Evolutionary conservation across 2,113 vertebrate species (phyloP).

Genomic region (human): DNA sequence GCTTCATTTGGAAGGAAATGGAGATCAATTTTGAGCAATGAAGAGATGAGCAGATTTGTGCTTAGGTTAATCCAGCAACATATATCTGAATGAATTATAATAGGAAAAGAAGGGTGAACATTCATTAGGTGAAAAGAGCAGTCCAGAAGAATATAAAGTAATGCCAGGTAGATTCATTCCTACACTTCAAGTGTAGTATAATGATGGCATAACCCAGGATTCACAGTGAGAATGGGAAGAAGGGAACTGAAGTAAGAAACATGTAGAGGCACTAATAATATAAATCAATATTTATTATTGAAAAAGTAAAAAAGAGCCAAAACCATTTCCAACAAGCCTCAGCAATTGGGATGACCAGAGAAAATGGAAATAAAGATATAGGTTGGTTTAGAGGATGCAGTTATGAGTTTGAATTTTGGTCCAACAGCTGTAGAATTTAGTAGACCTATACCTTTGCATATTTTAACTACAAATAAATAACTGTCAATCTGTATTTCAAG

Average conservation of each 20-base stretch:
- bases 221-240: not conserved
- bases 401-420: not conserved
- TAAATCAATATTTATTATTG: not conserved
- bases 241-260: not conserved
- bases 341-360: not conserved
- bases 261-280: not conserved
- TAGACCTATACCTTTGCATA: not conserved
- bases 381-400: not conserved
- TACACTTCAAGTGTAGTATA: not conserved
- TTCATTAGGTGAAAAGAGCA: not conserved
- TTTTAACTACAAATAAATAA: not conserved
- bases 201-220: not conserved
- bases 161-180: not conserved
- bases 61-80: not conserved
- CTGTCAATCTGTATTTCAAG: not conserved
- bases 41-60: not conserved
- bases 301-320: not conserved
- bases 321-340: not conserved
- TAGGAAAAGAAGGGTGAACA: not conserved
- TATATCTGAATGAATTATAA: not conserved
- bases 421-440: not conserved
- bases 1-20: not conserved
- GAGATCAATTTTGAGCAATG: not conserved
- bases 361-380: not conserved
- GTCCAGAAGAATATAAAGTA: not conserved